phyloP scores from a whole-genome alignment of 2,888 invertebrate species.

The Tinea pellionella region DNA sequence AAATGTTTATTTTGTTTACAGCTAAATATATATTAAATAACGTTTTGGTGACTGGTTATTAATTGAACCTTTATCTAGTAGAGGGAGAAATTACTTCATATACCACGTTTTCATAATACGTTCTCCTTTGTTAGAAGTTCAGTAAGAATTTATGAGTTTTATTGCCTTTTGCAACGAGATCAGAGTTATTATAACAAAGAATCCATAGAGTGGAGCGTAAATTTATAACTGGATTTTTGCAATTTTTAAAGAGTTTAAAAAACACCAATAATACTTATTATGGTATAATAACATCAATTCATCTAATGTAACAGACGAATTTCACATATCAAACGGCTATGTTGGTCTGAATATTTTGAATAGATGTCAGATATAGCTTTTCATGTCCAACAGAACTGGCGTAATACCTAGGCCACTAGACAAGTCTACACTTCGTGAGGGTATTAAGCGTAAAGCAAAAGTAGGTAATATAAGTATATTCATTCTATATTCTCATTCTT shows the following conservation, averaged over 20 bases:
- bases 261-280: too few relatives aligned
- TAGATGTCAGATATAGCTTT: neutral
- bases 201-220: neutral
- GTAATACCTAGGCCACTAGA: neutral
- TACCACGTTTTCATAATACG: too few relatives aligned
- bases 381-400: neutral
- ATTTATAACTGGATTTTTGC: neutral
- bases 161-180: conserved; percentile 24
- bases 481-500: too few relatives aligned
- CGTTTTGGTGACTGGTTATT: neutral
- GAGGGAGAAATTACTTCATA: neutral
- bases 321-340: neutral
- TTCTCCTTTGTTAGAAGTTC: conserved; percentile 44
- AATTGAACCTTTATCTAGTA: neutral
- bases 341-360: neutral
- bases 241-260: too few relatives aligned
- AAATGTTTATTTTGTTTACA: neutral
- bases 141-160: conserved; percentile 39
- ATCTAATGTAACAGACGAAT: neutral
- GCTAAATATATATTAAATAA: neutral
- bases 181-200: neutral
- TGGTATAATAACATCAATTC: neutral
- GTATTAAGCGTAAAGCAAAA: too few relatives aligned
- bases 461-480: too few relatives aligned
- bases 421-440: neutral